Evolutionary conservation across 1,140 invertebrate genomes (phyloP).

Genomic region (Stegodyphus mimosarum): DNA sequence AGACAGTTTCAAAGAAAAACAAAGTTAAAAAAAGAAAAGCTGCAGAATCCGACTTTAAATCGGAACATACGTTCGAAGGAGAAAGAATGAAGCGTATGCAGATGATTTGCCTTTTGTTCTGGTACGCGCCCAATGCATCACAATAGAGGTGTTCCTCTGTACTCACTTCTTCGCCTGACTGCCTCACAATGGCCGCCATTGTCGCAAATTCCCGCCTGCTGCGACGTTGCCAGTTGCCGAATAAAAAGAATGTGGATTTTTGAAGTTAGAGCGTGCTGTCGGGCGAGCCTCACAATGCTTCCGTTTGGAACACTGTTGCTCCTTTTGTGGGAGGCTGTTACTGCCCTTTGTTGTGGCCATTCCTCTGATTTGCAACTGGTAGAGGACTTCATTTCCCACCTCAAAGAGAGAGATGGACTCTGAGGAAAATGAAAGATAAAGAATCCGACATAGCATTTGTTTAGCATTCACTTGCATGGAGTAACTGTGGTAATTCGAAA

Average conservation of each 20-base stretch:
- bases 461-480: too few species aligned
- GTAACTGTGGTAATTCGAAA: too few species aligned
- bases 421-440: background rate
- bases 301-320: constrained; percentile 57
- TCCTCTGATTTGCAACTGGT: constrained; percentile 47
- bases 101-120: constrained; percentile 56
- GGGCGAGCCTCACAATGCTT: constrained; percentile 26
- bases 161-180: constrained; percentile 58
- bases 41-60: constrained; percentile 51
- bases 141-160: constrained; percentile 58
- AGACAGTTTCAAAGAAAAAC: constrained; percentile 5
- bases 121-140: constrained; percentile 11
- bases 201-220: constrained; percentile 42
- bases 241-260: constrained; percentile 56
- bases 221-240: constrained; percentile 53
- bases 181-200: constrained; percentile 51
- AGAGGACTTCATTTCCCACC: constrained; percentile 55
- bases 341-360: constrained; percentile 51
- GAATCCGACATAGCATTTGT: background rate
- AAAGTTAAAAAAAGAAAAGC: constrained; percentile 29
- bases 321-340: constrained; percentile 55
- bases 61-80: constrained; percentile 37
- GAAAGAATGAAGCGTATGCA: constrained; percentile 49
- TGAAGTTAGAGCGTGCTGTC: constrained; percentile 55
- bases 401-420: background rate